phyloP scores from a whole-genome alignment of 2,888 invertebrate species.

The Epsilonema sp. region DNA sequence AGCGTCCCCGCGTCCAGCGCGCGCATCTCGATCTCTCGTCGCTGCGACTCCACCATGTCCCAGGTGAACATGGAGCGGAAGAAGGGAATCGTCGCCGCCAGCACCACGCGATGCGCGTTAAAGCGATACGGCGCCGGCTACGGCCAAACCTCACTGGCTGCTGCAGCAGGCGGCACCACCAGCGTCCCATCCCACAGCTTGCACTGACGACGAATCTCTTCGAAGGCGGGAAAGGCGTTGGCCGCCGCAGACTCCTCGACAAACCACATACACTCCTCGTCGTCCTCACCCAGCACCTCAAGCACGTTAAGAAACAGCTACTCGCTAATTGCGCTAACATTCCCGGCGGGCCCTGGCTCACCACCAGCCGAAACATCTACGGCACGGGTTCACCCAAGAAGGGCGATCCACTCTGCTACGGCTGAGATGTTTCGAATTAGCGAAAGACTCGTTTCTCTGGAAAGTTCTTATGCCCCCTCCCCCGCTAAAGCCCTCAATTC shows the following conservation, averaged over 20 bases:
- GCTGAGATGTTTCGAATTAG: no score
- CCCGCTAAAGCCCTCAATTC: no score
- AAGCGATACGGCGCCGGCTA: slow-evolving; percentile 35
- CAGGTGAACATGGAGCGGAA: slow-evolving; percentile 57
- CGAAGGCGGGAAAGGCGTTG: slow-evolving; percentile 22
- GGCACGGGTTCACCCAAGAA: no score
- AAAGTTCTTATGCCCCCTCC: no score
- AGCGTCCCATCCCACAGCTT: slow-evolving; percentile 65
- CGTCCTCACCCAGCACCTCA: no score
- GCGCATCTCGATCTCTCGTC: slow-evolving; percentile 11
- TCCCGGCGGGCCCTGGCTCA: no score
- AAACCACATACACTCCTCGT: no score
- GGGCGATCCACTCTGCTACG: no score
- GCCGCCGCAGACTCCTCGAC: neutral
- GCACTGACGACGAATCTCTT: slow-evolving; percentile 56
- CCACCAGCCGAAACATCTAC: no score
- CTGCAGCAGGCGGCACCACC: slow-evolving; percentile 46
- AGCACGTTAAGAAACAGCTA: no score
- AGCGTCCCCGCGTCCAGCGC: slow-evolving; percentile 43
- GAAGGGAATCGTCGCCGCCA: slow-evolving; percentile 67
- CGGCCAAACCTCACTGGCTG: slow-evolving; percentile 10
- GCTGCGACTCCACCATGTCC: slow-evolving; percentile 42
- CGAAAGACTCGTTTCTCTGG: no score
- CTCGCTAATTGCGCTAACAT: no score
- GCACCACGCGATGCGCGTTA: slow-evolving; percentile 57